Evolutionary conservation across 2,888 invertebrate genomes (phyloP).

Genomic region (Diogma glabrata): DNA sequence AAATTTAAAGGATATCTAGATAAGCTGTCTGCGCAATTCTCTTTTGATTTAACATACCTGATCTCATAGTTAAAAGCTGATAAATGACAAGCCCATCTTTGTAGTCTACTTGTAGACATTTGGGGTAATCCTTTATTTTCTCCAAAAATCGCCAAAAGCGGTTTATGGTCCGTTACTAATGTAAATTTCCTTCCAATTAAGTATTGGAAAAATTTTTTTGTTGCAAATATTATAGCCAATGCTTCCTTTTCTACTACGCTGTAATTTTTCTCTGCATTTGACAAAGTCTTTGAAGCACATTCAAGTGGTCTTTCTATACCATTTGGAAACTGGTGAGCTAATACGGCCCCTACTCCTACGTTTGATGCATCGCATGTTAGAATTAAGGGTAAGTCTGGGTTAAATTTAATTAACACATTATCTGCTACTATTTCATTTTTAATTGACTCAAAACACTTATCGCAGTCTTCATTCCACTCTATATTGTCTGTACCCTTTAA

Average conservation of each 20-base stretch:
- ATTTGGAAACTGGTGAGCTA: no score
- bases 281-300: neutral
- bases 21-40: neutral
- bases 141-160: neutral
- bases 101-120: no score
- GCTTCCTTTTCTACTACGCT: neutral
- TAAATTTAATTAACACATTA: neutral
- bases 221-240: neutral
- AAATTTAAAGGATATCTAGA: neutral
- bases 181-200: no score
- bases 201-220: neutral
- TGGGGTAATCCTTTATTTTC: no score
- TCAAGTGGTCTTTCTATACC: neutral
- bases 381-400: neutral
- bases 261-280: neutral
- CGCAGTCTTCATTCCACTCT: neutral
- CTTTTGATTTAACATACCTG: neutral
- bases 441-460: no score
- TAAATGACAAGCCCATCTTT: no score
- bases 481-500: neutral
- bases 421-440: neutral
- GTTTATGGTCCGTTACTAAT: neutral
- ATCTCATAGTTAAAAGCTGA: neutral
- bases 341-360: no score
- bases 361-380: neutral